Evolutionary conservation across 2,888 invertebrate genomes (phyloP), one percentile per base, ranked within the genome.

Genomic region (Drosophila ezoana): DNA sequence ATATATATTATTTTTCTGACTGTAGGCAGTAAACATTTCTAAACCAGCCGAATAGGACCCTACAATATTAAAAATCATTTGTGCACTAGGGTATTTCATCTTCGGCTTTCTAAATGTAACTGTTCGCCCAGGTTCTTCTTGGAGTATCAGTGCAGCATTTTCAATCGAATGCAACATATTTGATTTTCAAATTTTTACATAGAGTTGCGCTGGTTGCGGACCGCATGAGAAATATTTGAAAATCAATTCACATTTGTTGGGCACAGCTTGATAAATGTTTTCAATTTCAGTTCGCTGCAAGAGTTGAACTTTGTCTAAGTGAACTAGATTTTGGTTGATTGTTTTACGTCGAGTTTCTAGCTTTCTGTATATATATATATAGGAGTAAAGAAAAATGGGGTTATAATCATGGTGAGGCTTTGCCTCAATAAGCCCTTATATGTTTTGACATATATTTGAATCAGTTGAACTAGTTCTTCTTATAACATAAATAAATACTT

Each of bases 91-190:
- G 78, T 45, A 72, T 72, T 23, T n/a, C 8, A 37, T 1, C 10
- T 35, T 40, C 41, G 28, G 0, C 11, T n/a, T 3, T 2, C 5
- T 3, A 6, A 16, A 16, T 0, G 1, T 43, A 14, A 20, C 16
- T 47, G 33, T 48, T 56, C 32, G 11, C 13, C 0, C 41, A 11
- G 32, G 45, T 13, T 18, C 37, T 5, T 11, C 20, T 40, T 3
- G 16, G 23, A 52, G 32, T 44, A 41, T 52, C 35, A 13, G 38
- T 49, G 45, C 41, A 44, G 44, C 16, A 48, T 59, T 56, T 54
- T 56, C 76, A 57, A 54, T 54, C 51, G 57, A 58, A 58, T 63
- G 54, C 57, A 81, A 74, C 82, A 68, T 77, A 85, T 87, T 81
- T 72, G 74, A 63, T 56, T 65, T 79, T 79, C 64, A 64, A 64